Base-by-base conservation (phyloP, 1,140 invertebrate genomes). In the Lucilia cuprina region DNA sequence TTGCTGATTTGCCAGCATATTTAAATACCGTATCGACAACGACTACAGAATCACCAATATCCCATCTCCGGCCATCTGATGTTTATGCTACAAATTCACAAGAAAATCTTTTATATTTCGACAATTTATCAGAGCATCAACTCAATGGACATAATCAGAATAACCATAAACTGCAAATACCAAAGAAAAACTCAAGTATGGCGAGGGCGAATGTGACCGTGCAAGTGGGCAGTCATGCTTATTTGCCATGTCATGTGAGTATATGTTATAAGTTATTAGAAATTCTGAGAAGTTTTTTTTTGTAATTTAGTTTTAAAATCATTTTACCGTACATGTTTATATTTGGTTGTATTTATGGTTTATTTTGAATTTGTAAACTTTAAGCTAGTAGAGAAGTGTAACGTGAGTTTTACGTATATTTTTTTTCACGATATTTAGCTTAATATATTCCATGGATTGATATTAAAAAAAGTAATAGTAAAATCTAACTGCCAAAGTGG, bases 201-300 rank as follows among this genome's bases (percentile, higher is more conserved):
- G n/a, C 47, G 9, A 3, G 17, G 7, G 74, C 50, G 77, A 97
- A 97, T 92, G 95, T 97, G 90, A 97, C 96, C 74, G 95, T 96
- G 82, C 96, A 97, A 92, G 93, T 97, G 86, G 96, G 96, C 86
- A 96, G 96, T 49, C 95, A 96, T 92, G 96, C 96, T 85, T 97
- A 96, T 91, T 93, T 97, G 86, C 96, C 96, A 74, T 97, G 96
- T 93, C 96, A 95, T 93, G 95, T 96, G 87, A 91, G 90, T 87
- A 75, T 7, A 35, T 25, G 7, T 70, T 30, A 30, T n/a, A 25
- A 70, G 65, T 70, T 70, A 19, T 70, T 4, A 19, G 4, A 10
- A 10, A 19, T 70, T 21, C 8, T 70, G 19, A 4, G 2, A 2
- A 9, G 8, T 9, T 0, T 25, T 10, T 70, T 17, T 21, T 9